Percentiles rank a stretch among this genome's conserved stretches.
These are phyloP conservation scores for Diploscapter pachys DNA, from an alignment of 1,140 invertebrate species.

Conservation along the genomic window DNA sequence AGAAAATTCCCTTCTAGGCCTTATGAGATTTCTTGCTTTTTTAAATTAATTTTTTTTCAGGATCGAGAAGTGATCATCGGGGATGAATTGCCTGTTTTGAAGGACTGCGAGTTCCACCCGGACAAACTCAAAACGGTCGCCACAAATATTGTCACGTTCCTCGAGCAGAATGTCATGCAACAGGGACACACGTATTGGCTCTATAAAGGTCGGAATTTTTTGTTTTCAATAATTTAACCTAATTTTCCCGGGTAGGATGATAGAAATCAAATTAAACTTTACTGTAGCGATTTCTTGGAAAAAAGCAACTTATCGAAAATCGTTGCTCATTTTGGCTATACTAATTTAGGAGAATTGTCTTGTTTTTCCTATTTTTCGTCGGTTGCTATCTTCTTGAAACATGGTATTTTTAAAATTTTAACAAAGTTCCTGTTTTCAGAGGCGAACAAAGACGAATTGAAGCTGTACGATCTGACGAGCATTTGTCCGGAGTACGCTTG, in stretches of 20 bases:
- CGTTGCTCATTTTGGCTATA: too few relatives aligned
- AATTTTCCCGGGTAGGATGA: too few relatives aligned
- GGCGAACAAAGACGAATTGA: not conserved
- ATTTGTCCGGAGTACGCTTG: conserved; percentile 4
- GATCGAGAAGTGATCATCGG: conserved; percentile 9
- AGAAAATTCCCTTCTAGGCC: too few relatives aligned
- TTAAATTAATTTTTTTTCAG: not conserved
- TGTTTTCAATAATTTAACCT: too few relatives aligned
- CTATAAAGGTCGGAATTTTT: not conserved
- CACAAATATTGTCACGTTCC: not conserved
- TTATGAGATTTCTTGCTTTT: not conserved
- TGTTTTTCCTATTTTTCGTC: too few relatives aligned
- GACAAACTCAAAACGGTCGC: conserved; percentile 7
- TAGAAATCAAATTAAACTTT: too few relatives aligned
- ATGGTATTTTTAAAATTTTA: not conserved
- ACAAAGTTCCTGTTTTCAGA: too few relatives aligned
- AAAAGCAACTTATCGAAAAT: too few relatives aligned
- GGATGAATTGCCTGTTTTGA: conserved; percentile 1
- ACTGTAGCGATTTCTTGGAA: too few relatives aligned
- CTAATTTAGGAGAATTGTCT: too few relatives aligned
- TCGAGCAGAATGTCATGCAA: conserved; percentile 1
- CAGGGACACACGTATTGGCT: conserved; percentile 19
- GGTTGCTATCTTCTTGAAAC: not conserved
- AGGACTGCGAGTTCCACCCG: conserved; percentile 5
- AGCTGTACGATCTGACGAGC: conserved; percentile 11